Evolutionary conservation across 2,113 vertebrate genomes (phyloP), one percentile per base, ranked within the genome.

Genomic region (Siniperca knerii): DNA sequence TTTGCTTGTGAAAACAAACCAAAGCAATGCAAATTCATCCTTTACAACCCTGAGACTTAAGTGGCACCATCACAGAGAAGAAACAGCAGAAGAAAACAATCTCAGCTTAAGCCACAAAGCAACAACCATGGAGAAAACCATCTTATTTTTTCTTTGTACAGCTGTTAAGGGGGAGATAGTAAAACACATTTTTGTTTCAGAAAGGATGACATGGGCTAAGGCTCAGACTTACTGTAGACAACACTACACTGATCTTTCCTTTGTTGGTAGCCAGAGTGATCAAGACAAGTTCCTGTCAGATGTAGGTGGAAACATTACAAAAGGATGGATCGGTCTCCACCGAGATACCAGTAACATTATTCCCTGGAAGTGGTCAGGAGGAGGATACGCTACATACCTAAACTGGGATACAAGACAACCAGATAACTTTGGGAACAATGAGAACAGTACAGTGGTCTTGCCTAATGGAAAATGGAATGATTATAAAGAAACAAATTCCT

Each of bases 401-500:
- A 82, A 77, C 40, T 88, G 85, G 85, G 0, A 0, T 0, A 0
- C 0, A 0, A 0, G 0, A 0, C 6, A 77, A 46, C 75, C 76
- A 25, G 0, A 78, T n/a, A 3, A 50, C 20, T 0, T 0, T 1
- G 0, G 0, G 0, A 0, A 2, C 0, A 0, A 0, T 0, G 54
- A 82, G 4, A 0, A 0, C 1, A 1, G 0, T 25, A 29, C 1
- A 33, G 0, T 12, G 0, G 0, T 77, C 9, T 0, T 0, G 1
- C 0, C 0, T 10, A 0, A 21, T 1, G 37, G 64, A 40, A 10
- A 8, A 25, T 87, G 66, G 82, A 50, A 72, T 23, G 75, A 88
- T 50, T 0, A 0, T 0, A 0, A 0, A 0, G 1, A 0, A 1
- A 4, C 0, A 2, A 0, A 0, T 0, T 0, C 0, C 0, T 0